Percentiles rank a stretch among this genome's conserved stretches.
These are phyloP conservation scores for Zaprionus camerounensis DNA, from an alignment of 1,140 invertebrate species.

Conservation along the genomic window DNA sequence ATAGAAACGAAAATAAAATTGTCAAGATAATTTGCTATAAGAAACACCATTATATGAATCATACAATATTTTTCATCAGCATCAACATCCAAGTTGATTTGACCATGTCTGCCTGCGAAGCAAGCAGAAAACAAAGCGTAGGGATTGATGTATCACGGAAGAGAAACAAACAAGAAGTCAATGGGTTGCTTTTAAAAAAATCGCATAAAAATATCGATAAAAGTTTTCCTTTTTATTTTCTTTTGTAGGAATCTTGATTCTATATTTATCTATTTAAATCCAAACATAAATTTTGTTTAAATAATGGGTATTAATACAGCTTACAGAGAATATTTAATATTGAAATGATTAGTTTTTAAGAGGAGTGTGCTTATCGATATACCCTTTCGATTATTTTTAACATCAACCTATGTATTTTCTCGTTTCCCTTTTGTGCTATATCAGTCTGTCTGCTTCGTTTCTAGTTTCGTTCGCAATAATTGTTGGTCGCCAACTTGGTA, in stretches of 20 bases:
- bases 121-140: background rate
- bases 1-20: background rate
- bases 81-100: background rate
- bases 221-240: background rate
- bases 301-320: background rate
- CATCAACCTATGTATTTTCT: conserved; percentile 29
- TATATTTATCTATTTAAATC: background rate
- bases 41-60: background rate
- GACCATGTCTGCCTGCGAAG: background rate
- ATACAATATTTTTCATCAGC: too few relatives aligned
- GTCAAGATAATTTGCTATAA: background rate
- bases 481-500: conserved; percentile 36
- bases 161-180: background rate
- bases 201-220: background rate
- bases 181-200: background rate
- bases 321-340: background rate
- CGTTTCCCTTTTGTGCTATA: conserved; percentile 38
- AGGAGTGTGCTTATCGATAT: conserved; percentile 21
- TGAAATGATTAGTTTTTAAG: background rate
- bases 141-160: background rate
- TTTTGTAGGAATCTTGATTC: background rate
- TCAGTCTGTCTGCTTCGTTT: conserved; percentile 47
- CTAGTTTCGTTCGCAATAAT: conserved; percentile 42
- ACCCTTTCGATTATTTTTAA: conserved; percentile 30
- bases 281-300: background rate